Evolutionary conservation across 2,113 vertebrate genomes (phyloP), one percentile per base, ranked within the genome.

Genomic region (Herpailurus yagouaroundi): DNA sequence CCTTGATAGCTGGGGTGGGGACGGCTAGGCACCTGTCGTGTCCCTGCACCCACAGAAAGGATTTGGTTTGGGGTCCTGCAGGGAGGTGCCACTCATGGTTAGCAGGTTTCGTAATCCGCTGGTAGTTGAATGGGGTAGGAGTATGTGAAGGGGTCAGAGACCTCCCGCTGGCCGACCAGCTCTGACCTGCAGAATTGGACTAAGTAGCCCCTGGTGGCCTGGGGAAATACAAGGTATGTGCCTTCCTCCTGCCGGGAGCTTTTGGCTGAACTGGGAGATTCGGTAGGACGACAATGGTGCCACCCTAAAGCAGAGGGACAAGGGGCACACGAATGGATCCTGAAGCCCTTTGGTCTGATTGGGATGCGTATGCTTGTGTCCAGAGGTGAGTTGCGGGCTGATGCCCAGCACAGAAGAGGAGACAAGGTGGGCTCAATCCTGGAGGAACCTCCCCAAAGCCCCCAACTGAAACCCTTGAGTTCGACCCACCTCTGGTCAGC

Each of bases 241-340:
- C 41, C 29, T 68, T 13, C 31, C 66, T 45, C 55, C 29, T 18
- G 19, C 77, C 8, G 2, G 79, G 52, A 69, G 29, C 21, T 81
- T 31, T 55, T n/a, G 64, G 18, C 5, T 33, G 52, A 52, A 77
- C 16, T 50, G 5, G 77, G 55, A 57, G 25, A 16, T 33, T n/a
- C 48, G 25, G 7, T 15, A 41, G 81, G 57, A 66, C 3, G 7
- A 64, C 50, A 64, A 27, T 1, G n/a, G 90, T 48, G 91, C 93
- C 76, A 7, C 11, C 50, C 7, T 0, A 16, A 36, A 55, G 48
- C 90, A 33, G 1, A 77, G 76, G 60, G 48, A 23, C 52, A 11
- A 15, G 45, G 18, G 50, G 19, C 6, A 3, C 4, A 0, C 0
- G 45, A 50, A 64, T 31, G 31, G 27, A 33, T 4, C 0, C 3